A percentile compares a stretch with the other conserved stretches of the same genome.
These are phyloP conservation scores for Cyprinodon diabolis DNA, from an alignment of 2,797 vertebrate species.

Conservation along the genomic window DNA sequence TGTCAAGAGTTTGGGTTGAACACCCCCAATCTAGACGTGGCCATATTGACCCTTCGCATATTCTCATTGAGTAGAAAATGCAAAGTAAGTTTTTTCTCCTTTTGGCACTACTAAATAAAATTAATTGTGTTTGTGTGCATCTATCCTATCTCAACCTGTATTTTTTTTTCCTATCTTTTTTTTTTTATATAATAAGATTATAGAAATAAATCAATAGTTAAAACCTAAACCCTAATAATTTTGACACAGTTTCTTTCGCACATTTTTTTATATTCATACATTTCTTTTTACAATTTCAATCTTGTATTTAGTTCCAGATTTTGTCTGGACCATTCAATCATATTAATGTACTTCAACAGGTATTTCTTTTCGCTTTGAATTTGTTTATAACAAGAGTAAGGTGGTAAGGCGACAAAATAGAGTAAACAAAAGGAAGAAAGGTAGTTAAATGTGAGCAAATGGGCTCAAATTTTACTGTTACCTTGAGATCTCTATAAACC, in stretches of 20 bases:
- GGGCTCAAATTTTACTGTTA: constrained; percentile 49
- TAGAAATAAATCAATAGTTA: too few relatives aligned
- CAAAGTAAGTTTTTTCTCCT: too few relatives aligned
- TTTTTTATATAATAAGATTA: too few relatives aligned
- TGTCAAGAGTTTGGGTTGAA: not conserved
- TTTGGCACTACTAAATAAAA: too few relatives aligned
- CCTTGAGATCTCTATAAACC: constrained; percentile 97
- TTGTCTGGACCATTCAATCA: too few relatives aligned
- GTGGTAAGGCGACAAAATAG: not conserved
- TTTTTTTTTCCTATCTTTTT: too few relatives aligned
- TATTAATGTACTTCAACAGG: too few relatives aligned
- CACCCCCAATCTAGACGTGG: not conserved
- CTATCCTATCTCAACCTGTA: too few relatives aligned
- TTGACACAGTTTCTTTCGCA: not conserved
- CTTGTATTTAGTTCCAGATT: too few relatives aligned
- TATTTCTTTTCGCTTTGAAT: not conserved
- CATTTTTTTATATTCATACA: not conserved
- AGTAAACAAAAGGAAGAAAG: not conserved
- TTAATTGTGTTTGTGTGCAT: too few relatives aligned
- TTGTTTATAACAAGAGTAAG: not conserved
- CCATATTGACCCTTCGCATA: not conserved
- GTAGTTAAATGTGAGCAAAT: constrained; percentile 5
- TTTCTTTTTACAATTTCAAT: too few relatives aligned
- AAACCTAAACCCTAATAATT: not conserved
- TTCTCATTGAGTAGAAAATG: too few relatives aligned